These are phyloP conservation scores for Pachyuromys duprasi DNA, from an alignment of 2,797 vertebrate species.

Conservation along the genomic window DNA sequence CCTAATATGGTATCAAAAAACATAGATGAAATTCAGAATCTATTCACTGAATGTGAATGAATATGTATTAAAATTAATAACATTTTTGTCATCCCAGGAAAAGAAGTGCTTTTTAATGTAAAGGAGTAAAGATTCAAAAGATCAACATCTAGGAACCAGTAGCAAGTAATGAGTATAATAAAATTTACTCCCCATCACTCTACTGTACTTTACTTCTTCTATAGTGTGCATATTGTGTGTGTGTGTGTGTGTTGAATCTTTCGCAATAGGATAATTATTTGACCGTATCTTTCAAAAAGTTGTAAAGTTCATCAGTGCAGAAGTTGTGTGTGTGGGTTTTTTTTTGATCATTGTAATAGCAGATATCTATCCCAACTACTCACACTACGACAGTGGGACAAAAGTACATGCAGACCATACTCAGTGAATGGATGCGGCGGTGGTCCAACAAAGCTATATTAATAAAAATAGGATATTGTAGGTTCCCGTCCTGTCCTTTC, in stretches of 20 bases:
- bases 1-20: not conserved
- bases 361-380: not conserved
- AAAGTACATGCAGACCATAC: not conserved
- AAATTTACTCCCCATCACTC: not conserved
- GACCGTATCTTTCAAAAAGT: not conserved
- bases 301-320: not conserved
- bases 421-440: not conserved
- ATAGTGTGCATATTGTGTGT: not conserved
- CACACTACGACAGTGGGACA: no score
- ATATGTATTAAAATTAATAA: not conserved
- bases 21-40: not conserved
- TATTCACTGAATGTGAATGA: not conserved
- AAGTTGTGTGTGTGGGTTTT: not conserved
- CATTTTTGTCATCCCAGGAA: not conserved
- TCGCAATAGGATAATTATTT: not conserved
- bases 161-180: not conserved
- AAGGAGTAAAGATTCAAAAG: not conserved
- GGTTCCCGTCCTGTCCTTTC: no score
- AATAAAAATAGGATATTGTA: not conserved
- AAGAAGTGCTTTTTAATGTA: not conserved
- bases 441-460: conserved; percentile 25
- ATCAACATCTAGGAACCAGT: not conserved
- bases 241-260: not conserved
- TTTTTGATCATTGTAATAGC: not conserved
- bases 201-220: not conserved